phyloP scores from a whole-genome alignment of 1,140 invertebrate species.

The Palaemon carinicauda region DNA sequence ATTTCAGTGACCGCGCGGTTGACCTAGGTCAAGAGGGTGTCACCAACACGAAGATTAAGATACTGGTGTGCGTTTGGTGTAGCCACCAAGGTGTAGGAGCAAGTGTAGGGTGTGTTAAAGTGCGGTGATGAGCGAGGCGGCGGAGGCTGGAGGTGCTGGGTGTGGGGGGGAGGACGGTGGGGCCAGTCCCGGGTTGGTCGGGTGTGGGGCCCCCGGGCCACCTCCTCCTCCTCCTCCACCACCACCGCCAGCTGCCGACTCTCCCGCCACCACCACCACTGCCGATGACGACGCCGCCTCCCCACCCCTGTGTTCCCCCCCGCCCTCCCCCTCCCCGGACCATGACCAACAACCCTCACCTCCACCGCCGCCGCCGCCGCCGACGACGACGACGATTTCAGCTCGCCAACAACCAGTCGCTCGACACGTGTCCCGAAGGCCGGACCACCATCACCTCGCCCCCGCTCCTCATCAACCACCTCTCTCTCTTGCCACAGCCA shows the following conservation, averaged over 20 bases:
- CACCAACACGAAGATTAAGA: slow-evolving; percentile 34
- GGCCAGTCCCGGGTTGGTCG: slow-evolving; percentile 38
- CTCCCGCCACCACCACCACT: slow-evolving; percentile 45
- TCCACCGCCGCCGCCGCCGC: slow-evolving; percentile 15
- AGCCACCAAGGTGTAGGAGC: slow-evolving; percentile 37
- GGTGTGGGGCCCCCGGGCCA: slow-evolving; percentile 52
- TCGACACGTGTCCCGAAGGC: slow-evolving; percentile 58
- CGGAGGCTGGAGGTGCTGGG: slow-evolving; percentile 41
- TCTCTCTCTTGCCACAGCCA: slow-evolving; percentile 38
- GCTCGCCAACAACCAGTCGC: slow-evolving; percentile 46
- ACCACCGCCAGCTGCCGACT: slow-evolving; percentile 7
- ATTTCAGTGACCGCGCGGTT: slow-evolving; percentile 28
- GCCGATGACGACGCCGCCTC: slow-evolving; percentile 31
- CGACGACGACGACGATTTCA: neutral
- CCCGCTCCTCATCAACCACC: slow-evolving; percentile 51
- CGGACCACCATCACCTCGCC: slow-evolving; percentile 51
- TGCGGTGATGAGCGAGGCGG: slow-evolving; percentile 57
- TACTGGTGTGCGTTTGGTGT: slow-evolving; percentile 40
- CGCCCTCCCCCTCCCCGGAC: slow-evolving; percentile 53
- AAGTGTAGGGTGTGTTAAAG: slow-evolving; percentile 15
- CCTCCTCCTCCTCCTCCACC: slow-evolving; percentile 44
- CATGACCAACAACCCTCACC: slow-evolving; percentile 31
- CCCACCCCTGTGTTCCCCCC: slow-evolving; percentile 50
- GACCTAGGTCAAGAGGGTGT: slow-evolving; percentile 37
- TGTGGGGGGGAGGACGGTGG: slow-evolving; percentile 36